Conservation (phyloP, 2,113 vertebrate genomes). For the Erythrocercus mccallii region DNA sequence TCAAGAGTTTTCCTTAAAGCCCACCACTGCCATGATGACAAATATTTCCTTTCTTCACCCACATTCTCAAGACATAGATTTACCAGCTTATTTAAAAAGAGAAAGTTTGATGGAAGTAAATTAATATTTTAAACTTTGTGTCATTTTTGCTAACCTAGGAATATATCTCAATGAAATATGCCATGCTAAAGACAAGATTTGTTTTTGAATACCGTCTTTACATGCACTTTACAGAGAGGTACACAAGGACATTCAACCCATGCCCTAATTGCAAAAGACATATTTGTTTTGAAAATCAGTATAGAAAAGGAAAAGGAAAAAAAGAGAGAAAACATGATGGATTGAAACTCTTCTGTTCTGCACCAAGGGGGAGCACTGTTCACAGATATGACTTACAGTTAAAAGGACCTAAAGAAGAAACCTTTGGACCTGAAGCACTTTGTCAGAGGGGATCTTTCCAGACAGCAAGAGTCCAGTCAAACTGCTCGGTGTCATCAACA, state of each 20-base stretch:
- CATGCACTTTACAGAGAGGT: neutral
- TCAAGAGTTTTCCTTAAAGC: neutral
- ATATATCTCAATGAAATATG: neutral
- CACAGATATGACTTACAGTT: neutral
- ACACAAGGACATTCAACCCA: neutral
- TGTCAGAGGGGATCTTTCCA: neutral
- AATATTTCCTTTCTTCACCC: neutral
- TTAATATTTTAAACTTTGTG: neutral
- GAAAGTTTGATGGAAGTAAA: neutral
- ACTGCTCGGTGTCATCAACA: fast-evolving
- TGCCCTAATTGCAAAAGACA: fast-evolving
- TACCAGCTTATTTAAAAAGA: neutral
- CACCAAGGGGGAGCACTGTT: neutral
- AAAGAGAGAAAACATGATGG: neutral
- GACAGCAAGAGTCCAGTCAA: neutral
- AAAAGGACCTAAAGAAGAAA: neutral
- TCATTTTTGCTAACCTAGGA: neutral
- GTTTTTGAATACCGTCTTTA: neutral
- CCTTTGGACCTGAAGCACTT: neutral
- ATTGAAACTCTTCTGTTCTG: neutral
- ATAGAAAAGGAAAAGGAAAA: neutral
- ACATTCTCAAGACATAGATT: neutral
- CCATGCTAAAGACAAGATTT: neutral
- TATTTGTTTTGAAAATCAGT: neutral
- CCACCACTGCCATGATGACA: neutral